These are phyloP conservation scores for Hyperoplus lanceolatus DNA, from an alignment of 2,797 vertebrate species.

Conservation along the genomic window DNA sequence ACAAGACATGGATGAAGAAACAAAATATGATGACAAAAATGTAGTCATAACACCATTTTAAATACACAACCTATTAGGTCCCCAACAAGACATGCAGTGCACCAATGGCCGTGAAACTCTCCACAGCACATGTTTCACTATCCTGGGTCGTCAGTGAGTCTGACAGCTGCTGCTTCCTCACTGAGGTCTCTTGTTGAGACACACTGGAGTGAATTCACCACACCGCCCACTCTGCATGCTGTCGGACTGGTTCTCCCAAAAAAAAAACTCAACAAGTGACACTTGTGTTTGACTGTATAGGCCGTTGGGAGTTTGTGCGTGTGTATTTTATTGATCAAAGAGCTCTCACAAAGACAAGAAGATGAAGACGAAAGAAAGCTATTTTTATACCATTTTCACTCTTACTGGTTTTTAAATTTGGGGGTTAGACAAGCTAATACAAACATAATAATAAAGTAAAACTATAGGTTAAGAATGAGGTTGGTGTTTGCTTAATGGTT, in stretches of 20 bases:
- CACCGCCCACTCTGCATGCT: conserved; percentile 57
- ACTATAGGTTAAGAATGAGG: background rate
- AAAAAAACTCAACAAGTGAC: conserved; percentile 9
- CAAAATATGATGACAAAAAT: background rate
- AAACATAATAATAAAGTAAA: background rate
- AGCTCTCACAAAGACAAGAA: background rate
- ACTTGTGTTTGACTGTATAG: background rate
- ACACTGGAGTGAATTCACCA: conserved; percentile 38
- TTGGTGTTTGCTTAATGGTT: background rate
- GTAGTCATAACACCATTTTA: background rate
- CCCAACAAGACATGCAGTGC: background rate
- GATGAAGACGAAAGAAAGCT: background rate
- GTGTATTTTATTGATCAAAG: background rate
- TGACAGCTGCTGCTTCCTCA: conserved; percentile 77
- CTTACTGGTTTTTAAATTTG: background rate
- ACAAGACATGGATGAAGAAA: background rate
- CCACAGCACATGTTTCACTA: conserved; percentile 52
- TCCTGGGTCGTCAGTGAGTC: conserved; percentile 9
- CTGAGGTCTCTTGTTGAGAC: conserved; percentile 71
- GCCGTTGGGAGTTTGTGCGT: background rate
- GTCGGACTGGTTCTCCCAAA: conserved; percentile 73
- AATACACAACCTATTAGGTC: background rate
- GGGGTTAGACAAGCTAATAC: fast-evolving
- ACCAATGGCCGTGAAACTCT: background rate
- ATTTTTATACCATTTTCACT: background rate